Evolutionary conservation across 2,113 vertebrate species (phyloP).

Genomic region (Oryzias javanicus): DNA sequence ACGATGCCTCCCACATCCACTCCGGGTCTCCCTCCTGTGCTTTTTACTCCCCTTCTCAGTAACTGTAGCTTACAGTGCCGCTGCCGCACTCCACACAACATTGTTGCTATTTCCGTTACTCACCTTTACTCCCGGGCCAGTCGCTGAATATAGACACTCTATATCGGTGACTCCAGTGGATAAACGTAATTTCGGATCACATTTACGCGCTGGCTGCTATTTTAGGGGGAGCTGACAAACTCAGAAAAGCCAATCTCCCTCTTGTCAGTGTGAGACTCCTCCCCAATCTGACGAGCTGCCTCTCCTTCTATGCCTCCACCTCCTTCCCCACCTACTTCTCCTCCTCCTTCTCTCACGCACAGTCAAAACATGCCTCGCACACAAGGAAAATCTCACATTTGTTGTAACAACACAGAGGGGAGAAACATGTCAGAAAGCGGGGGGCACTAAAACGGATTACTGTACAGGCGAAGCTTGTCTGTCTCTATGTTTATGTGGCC

Average conservation of each 20-base stretch:
- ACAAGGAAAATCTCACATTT: conserved; percentile 21
- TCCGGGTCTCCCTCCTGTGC: conserved; percentile 74
- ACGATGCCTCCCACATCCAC: conserved; percentile 46
- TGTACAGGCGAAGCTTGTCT: too few relatives aligned
- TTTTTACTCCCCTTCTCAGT: conserved; percentile 41
- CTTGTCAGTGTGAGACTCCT: conserved; percentile 79
- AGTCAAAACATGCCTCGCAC: conserved; percentile 31
- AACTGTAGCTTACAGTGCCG: conserved; percentile 33
- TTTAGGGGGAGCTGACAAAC: conserved; percentile 83
- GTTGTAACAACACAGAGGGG: neutral
- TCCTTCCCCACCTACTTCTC: conserved; percentile 12
- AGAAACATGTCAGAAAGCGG: neutral
- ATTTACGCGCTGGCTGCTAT: conserved; percentile 80
- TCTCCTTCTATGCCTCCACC: conserved; percentile 22
- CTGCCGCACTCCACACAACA: conserved; percentile 63
- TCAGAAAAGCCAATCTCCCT: conserved; percentile 77
- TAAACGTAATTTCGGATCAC: conserved; percentile 79
- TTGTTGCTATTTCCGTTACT: conserved; percentile 81
- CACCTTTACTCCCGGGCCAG: conserved; percentile 77
- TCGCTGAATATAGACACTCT: conserved; percentile 77
- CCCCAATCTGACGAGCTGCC: conserved; percentile 53
- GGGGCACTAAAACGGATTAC: neutral
- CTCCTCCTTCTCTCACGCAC: conserved; percentile 13
- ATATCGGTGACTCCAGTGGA: conserved; percentile 78
- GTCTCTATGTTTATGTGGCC: too few relatives aligned